Evolutionary conservation across 2,888 invertebrate species (phyloP), one percentile per base, ranked within the genome.

Genomic region (Philhelius pedissequus): DNA sequence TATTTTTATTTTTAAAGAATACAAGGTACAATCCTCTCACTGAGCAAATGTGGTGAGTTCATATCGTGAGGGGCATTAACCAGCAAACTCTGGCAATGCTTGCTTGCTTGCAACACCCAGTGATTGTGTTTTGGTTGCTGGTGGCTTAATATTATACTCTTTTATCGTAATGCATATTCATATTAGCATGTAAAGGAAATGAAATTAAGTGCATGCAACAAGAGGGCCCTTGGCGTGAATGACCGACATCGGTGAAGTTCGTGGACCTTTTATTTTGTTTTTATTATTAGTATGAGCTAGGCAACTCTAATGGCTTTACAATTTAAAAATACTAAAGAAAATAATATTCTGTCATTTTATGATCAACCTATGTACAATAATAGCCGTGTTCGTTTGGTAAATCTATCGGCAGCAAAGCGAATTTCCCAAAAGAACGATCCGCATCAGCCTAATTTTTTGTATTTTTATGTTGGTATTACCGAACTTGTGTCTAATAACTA

Each of bases 191-290:
- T 48, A 38, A 32, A 70, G 27, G 50, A 68, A 69, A 58, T 27
- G 20, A 56, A 69, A 69, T 83, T 78, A 74, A 74, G 50, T 83
- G 48, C 66, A 66, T 52, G 56, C 43, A 52, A 32, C 22, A 20
- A 9, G 64, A 64, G 48, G 56, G 70, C 20, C 40, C 43, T 30
- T 35, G 25, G 18, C 22, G 54, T 30, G 43, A 54, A 43, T 45
- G 40, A 27, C 25, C 9, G 40, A n/a, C 15, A 27, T 56, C 4
- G 45, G n/a, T 15, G 15, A 68, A 30, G 79, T 45, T 69, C 74
- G 52, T 48, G n/a, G 43, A 76, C 50, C 70, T 69, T 75, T 38
- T 54, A 70, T 52, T 43, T 54, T 45, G 13, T 18, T 52, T 38
- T 77, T 4, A 35, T 6, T 13, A 35, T 35, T 4, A 35, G 13